phyloP scores from a whole-genome alignment of 1,140 invertebrate genomes.

The Apocrypta bakeri region DNA sequence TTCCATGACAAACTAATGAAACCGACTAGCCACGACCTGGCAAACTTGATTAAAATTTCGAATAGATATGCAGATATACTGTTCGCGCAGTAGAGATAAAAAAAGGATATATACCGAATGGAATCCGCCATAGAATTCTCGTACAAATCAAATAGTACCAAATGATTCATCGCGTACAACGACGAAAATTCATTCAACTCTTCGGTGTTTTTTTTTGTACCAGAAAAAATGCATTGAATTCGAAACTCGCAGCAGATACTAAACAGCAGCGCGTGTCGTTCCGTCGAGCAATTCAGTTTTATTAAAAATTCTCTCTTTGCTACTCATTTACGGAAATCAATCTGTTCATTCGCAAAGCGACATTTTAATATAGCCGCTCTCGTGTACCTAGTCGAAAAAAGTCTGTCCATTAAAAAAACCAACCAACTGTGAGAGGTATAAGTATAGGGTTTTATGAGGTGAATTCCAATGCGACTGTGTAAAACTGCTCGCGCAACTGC shows the following conservation, averaged over 20 bases:
- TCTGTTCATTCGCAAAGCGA: neutral
- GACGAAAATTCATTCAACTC: neutral
- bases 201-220: conserved; percentile 1
- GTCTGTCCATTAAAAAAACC: neutral
- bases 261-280: neutral
- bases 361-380: conserved; percentile 27
- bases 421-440: neutral
- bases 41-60: neutral
- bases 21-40: neutral
- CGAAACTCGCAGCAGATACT: neutral
- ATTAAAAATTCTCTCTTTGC: conserved; percentile 23
- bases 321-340: conserved; percentile 26
- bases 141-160: neutral
- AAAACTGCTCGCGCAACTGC: neutral
- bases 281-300: neutral
- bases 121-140: neutral
- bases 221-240: conserved; percentile 43
- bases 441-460: neutral
- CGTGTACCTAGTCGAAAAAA: neutral
- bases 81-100: neutral
- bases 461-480: conserved; percentile 3
- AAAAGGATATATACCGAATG: neutral
- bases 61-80: neutral
- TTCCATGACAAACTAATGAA: neutral
- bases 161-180: neutral